phyloP scores from a whole-genome alignment of 2,113 vertebrate genomes.

The Pterocles gutturalis region DNA sequence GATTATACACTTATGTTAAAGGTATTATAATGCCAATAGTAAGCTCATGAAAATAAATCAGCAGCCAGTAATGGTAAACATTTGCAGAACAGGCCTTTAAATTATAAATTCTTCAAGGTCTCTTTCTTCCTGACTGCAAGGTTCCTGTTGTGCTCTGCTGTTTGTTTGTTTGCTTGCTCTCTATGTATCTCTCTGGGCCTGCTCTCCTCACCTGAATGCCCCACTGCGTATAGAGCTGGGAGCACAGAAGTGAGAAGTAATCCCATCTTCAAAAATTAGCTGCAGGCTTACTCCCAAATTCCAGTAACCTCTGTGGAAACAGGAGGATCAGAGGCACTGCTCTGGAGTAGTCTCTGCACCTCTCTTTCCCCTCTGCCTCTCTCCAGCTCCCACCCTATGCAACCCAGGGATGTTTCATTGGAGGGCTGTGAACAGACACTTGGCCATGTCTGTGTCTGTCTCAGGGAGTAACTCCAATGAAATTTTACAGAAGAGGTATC shows the following conservation, averaged over 20 bases:
- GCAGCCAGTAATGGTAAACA: background rate
- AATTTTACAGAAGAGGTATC: background rate
- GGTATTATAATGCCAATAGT: background rate
- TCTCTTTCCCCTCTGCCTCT: background rate
- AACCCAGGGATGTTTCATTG: background rate
- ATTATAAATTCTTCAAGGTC: background rate
- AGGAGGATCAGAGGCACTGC: background rate
- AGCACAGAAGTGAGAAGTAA: background rate
- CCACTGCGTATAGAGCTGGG: background rate
- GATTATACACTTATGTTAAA: background rate
- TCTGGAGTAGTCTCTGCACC: background rate
- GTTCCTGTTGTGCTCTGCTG: background rate
- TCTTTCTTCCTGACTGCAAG: background rate
- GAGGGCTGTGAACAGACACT: background rate
- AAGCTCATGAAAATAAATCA: background rate
- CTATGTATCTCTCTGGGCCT: background rate
- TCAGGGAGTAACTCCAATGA: background rate
- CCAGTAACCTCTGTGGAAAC: background rate
- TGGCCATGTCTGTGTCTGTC: background rate
- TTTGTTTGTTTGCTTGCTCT: background rate
- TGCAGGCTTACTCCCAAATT: background rate
- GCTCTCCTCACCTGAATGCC: background rate
- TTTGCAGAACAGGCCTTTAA: background rate
- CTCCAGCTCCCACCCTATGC: background rate
- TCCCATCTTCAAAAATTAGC: background rate